phyloP scores from a whole-genome alignment of 2,888 invertebrate species.

The Cyrtodaria siliqua region DNA sequence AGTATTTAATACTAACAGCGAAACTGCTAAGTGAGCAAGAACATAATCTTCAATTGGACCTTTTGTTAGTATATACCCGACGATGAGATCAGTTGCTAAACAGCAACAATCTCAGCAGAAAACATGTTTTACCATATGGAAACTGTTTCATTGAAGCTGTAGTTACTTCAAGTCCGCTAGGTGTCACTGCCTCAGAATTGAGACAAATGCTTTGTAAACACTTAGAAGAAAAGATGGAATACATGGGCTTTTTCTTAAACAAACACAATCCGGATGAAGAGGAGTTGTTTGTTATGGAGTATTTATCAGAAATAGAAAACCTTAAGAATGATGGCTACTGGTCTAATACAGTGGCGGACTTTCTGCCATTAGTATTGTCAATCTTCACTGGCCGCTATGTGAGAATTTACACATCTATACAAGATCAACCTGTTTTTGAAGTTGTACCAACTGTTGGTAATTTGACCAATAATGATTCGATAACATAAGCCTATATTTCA shows the following conservation, averaged over 20 bases:
- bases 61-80: too few species aligned
- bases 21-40: too few species aligned
- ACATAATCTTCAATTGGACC: too few species aligned
- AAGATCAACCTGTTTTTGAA: slow-evolving; percentile 3
- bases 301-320: slow-evolving; percentile 8
- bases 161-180: not conserved
- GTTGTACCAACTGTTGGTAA: not conserved
- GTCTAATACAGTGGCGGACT: slow-evolving; percentile 17
- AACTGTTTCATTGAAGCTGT: slow-evolving; percentile 13
- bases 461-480: too few species aligned
- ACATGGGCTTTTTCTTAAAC: slow-evolving; percentile 16
- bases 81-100: too few species aligned
- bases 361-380: slow-evolving; percentile 23
- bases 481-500: slow-evolving; percentile 11
- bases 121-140: slow-evolving; percentile 7
- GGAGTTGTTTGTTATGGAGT: slow-evolving; percentile 10
- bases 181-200: not conserved
- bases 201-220: not conserved
- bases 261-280: slow-evolving; percentile 4
- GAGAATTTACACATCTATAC: slow-evolving; percentile 10
- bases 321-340: slow-evolving; percentile 17
- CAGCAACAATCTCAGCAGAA: not conserved
- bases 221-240: slow-evolving; percentile 6
- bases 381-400: slow-evolving; percentile 1
- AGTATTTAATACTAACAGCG: too few species aligned